Evolutionary conservation across 2,888 invertebrate species (phyloP), one percentile per base, ranked within the genome.

Genomic region (Abscondita cerata): DNA sequence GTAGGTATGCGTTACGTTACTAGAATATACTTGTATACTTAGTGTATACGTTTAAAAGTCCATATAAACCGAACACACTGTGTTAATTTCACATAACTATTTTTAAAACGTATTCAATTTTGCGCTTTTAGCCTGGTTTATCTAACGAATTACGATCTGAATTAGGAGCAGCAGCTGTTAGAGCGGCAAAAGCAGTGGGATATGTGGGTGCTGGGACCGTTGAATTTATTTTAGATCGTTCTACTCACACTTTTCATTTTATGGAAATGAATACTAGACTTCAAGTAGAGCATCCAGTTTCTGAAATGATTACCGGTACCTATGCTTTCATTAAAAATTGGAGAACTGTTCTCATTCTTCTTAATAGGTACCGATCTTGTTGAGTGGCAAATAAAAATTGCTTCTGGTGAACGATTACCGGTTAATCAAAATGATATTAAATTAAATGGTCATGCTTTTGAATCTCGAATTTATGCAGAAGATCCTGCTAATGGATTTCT

Each of bases 261-360:
- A 99, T 99, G 99, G 99, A 99, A 85, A 99, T 99, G 99, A 99
- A 99, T 81, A 99, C 99, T 0, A 84, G 99, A 38, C 82, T 96
- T 25, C 95, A 96, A 80, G 96, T 97, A 0, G 97, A 98, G 77
- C 97, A 98, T 84, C 96, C 97, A 0, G 91, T 99, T 60, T 95
- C 97, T 0, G 99, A 99, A 83, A 97, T 97, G 90, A 94, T 99
- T 44, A 99, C 98, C 36, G 93, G 90, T 81, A 19, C 25, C 6
- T 25, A n/a, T n/a, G n/a, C 15, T 38, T 38, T 38, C 12, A 13
- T 38, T 38, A n/a, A 11, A 5, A 38, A 38, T 38, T 13, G 33
- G 33, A 6, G 48, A 36, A 36, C 20, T 19, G 15, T 25, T 20
- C 18, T 47, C 44, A 52, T 54, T n/a, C 20, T 41, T 31, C 31